phyloP scores from a whole-genome alignment of 2,113 vertebrate species.

The Microcebus lehilahytsara region DNA sequence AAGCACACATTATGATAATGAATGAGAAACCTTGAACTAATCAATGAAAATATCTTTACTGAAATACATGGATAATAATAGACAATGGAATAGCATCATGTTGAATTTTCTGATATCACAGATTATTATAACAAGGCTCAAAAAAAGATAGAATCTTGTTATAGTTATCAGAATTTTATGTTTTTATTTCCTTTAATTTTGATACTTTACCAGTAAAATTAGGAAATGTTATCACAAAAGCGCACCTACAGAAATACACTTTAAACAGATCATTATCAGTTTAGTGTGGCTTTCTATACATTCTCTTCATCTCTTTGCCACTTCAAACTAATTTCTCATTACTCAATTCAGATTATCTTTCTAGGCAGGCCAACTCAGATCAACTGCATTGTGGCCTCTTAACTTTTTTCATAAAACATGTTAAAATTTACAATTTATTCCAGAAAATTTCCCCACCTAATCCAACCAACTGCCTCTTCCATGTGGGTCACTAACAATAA shows the following conservation, averaged over 20 bases:
- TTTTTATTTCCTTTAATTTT: constrained; percentile 63
- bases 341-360: not conserved
- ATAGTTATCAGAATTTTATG: not conserved
- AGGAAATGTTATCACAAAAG: constrained; percentile 14
- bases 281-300: not conserved
- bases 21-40: not conserved
- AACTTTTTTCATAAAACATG: not conserved
- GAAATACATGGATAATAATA: not conserved
- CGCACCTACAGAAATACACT: not conserved
- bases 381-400: not conserved
- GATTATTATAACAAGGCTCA: constrained; percentile 34
- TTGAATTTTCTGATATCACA: not conserved
- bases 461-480: not conserved
- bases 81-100: not conserved
- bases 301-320: not conserved
- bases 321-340: not conserved
- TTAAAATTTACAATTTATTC: not conserved
- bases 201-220: constrained; percentile 37
- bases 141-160: constrained; percentile 10
- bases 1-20: not conserved
- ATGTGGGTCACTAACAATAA: rapidly evolving
- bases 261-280: not conserved
- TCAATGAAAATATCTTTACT: constrained; percentile 21
- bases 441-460: not conserved
- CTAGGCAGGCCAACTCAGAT: not conserved